Conservation (phyloP, 2,113 vertebrate species). For the Catharus bicknelli region DNA sequence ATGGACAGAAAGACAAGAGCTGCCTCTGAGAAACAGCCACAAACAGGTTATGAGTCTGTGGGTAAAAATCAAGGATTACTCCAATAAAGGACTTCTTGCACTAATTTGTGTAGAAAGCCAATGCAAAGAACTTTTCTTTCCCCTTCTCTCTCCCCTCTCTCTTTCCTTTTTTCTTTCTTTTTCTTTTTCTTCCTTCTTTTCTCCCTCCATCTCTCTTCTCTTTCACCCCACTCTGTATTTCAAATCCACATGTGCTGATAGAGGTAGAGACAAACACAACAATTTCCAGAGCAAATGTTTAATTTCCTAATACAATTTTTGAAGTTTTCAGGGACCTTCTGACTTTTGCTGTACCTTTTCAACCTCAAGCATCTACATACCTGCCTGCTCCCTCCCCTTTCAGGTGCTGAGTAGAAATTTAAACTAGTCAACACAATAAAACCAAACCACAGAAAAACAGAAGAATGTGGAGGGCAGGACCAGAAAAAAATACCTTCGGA, state of each 20-base stretch:
- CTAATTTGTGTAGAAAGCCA: neutral
- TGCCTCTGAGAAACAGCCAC: neutral
- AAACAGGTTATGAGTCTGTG: neutral
- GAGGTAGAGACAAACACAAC: neutral
- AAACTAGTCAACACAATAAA: neutral
- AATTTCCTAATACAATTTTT: neutral
- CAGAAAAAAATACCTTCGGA: neutral
- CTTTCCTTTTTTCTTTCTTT: too few species aligned
- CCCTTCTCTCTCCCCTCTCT: too few species aligned
- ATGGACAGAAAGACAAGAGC: neutral
- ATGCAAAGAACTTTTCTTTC: neutral
- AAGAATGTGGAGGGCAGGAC: neutral
- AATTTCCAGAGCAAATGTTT: neutral
- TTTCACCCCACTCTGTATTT: neutral
- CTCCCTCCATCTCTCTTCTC: neutral
- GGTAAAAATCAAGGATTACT: neutral
- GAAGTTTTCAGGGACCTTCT: neutral
- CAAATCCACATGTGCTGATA: neutral
- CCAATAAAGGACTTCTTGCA: neutral
- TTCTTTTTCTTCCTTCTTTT: neutral
- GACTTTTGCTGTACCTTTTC: neutral
- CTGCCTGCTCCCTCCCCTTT: neutral
- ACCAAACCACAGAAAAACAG: neutral
- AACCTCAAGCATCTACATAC: accelerated
- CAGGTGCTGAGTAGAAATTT: neutral